Evolutionary conservation across 2,888 invertebrate species (phyloP).

Genomic region (Desoria tigrina): DNA sequence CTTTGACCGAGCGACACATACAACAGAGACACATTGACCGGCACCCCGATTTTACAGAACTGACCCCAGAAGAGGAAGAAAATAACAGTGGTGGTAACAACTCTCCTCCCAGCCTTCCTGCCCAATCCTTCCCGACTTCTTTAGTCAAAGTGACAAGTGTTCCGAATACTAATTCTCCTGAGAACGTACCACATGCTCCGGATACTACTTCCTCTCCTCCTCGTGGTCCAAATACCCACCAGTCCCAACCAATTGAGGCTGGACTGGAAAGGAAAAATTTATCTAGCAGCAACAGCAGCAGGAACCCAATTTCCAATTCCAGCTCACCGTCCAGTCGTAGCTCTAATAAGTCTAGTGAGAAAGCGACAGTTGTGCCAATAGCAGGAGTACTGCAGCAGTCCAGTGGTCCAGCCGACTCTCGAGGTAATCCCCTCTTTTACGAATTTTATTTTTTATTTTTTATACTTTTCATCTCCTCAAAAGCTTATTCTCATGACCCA

Average conservation of each 20-base stretch:
- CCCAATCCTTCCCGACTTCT: neutral
- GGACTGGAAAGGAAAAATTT: neutral
- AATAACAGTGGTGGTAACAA: neutral
- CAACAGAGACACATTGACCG: no score
- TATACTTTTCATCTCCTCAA: conserved; percentile 1
- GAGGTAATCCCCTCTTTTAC: conserved; percentile 12
- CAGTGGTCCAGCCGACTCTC: neutral
- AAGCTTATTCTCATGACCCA: neutral
- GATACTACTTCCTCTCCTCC: neutral
- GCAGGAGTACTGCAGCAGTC: no score
- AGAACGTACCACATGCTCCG: conserved; percentile 43
- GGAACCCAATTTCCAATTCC: neutral
- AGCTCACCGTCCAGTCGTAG: neutral
- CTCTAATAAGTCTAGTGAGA: no score
- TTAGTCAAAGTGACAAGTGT: conserved; percentile 28
- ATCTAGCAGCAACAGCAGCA: conserved; percentile 8
- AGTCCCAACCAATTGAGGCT: neutral
- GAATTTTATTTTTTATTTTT: conserved; percentile 12
- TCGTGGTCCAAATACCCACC: neutral
- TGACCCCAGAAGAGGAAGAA: conserved; percentile 4
- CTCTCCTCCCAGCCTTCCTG: neutral
- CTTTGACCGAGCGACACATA: no score
- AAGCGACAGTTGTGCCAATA: no score
- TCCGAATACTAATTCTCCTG: conserved; percentile 48
- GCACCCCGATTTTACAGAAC: no score